Evolutionary conservation across 2,888 invertebrate genomes (phyloP).

Genomic region (Neoitamus cyanurus): DNA sequence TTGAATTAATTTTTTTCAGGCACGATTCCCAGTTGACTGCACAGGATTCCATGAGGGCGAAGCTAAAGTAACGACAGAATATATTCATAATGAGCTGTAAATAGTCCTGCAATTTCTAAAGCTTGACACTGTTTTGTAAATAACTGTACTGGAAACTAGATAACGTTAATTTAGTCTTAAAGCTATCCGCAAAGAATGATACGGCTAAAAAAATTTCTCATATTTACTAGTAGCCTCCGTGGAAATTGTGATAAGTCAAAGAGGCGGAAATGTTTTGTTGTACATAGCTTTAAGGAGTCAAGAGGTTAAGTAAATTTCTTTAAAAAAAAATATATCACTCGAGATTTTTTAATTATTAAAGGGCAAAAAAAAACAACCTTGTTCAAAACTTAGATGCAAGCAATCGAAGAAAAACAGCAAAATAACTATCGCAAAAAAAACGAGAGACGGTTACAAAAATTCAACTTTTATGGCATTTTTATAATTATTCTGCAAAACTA

Average conservation of each 20-base stretch:
- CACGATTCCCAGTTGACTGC: constrained; percentile 75
- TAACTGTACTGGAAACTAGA: constrained; percentile 11
- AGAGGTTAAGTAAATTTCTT: background rate
- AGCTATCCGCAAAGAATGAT: background rate
- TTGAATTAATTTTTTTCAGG: constrained; percentile 55
- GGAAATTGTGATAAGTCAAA: constrained; percentile 17
- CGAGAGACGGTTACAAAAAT: no score
- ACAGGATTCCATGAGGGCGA: constrained; percentile 85
- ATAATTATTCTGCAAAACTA: no score
- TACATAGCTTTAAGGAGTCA: background rate
- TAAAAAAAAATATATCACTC: background rate
- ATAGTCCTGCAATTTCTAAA: constrained; percentile 43
- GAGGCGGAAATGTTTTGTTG: background rate
- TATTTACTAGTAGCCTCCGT: background rate
- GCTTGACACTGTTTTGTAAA: constrained; percentile 25
- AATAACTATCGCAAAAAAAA: no score
- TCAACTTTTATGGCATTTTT: no score
- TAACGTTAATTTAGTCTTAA: constrained; percentile 1
- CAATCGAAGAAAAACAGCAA: no score
- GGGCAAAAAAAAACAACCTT: no score
- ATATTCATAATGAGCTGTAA: constrained; percentile 84
- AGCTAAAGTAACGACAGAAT: constrained; percentile 83
- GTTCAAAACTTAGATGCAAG: no score
- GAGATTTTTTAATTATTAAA: no score
- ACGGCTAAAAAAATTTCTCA: background rate